A percentile compares a stretch with the other conserved stretches of the same genome.
These are phyloP conservation scores for Gopherus evgoodei DNA, from an alignment of 2,113 vertebrate genomes.

Conservation along the genomic window DNA sequence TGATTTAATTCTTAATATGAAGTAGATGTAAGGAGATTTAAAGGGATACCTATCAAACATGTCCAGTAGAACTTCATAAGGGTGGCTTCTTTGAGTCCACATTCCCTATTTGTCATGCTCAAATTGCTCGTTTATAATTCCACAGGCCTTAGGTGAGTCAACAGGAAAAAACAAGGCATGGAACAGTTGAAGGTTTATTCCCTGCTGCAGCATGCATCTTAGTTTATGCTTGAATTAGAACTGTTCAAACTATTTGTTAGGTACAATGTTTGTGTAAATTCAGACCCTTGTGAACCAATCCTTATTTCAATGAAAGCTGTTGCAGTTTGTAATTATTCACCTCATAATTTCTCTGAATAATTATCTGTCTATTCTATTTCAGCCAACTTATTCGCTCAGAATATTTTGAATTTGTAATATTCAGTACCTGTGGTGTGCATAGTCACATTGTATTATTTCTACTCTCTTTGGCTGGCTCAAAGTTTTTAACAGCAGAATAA, in stretches of 20 bases:
- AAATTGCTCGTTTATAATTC: accelerated
- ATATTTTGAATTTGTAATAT: background rate
- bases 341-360: background rate
- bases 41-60: accelerated
- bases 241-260: accelerated
- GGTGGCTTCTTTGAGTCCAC: accelerated
- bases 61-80: background rate
- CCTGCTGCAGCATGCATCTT: accelerated
- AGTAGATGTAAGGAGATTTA: background rate
- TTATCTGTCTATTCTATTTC: background rate
- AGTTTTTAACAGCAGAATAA: background rate
- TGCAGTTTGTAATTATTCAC: background rate
- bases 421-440: background rate
- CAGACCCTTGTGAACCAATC: accelerated
- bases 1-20: background rate
- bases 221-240: accelerated
- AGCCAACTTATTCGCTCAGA: background rate
- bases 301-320: background rate
- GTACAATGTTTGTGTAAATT: accelerated
- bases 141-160: background rate
- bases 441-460: background rate
- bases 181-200: background rate
- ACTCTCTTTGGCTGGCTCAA: background rate
- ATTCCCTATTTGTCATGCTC: accelerated
- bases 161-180: background rate